These are phyloP conservation scores for Addax nasomaculatus DNA, from an alignment of 2,113 vertebrate species.

Conservation along the genomic window DNA sequence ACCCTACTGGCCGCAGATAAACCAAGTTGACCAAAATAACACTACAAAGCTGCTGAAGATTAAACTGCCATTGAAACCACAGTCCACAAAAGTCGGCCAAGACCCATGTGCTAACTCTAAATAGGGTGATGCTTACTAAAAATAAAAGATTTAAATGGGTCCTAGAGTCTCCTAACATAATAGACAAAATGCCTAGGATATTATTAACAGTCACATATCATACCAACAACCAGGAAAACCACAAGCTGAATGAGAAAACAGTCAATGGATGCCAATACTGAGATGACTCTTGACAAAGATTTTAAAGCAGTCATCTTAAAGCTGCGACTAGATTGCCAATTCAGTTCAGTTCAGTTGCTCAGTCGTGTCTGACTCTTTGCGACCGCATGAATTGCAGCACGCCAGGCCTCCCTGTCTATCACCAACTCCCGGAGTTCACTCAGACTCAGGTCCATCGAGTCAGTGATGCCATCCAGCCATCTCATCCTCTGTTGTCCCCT, in stretches of 20 bases:
- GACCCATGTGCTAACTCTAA: background rate
- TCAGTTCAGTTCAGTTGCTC: too few species aligned
- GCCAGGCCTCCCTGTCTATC: too few species aligned
- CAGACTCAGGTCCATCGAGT: too few species aligned
- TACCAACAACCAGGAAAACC: background rate
- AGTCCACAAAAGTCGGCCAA: background rate
- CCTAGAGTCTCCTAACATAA: background rate
- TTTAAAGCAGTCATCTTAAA: background rate
- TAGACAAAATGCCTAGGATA: background rate
- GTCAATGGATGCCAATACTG: background rate
- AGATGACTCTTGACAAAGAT: background rate
- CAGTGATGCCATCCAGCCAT: too few species aligned
- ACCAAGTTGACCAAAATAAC: background rate
- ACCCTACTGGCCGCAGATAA: background rate
- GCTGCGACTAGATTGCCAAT: background rate
- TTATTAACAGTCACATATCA: background rate
- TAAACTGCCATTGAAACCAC: background rate
- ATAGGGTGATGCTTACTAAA: background rate
- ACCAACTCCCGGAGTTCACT: too few species aligned
- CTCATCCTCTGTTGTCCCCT: too few species aligned
- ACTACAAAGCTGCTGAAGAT: background rate
- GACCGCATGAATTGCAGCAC: too few species aligned
- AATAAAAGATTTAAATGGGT: background rate
- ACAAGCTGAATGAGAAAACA: background rate
- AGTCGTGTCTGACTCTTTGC: too few species aligned